Conservation (phyloP, 2,113 vertebrate species). For the Ellobius talpinus region DNA sequence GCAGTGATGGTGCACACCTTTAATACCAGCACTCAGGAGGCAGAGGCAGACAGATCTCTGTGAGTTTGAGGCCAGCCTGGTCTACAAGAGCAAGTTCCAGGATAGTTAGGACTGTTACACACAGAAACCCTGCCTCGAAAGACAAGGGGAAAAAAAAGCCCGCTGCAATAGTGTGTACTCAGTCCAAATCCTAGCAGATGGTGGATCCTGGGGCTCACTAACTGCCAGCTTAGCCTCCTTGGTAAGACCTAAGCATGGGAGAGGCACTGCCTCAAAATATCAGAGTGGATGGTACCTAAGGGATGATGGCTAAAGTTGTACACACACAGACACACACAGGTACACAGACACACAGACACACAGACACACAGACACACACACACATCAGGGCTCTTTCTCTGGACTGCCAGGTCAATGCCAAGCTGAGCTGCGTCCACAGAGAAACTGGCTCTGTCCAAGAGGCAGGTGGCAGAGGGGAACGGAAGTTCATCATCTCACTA, state of each 20-base stretch:
- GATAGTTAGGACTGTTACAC: too few relatives aligned
- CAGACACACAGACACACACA: not conserved
- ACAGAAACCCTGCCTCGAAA: too few relatives aligned
- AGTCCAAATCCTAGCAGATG: too few relatives aligned
- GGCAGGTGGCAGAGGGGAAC: not conserved
- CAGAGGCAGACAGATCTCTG: too few relatives aligned
- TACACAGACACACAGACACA: not conserved
- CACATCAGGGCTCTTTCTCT: not conserved
- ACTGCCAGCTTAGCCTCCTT: not conserved
- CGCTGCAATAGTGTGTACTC: too few relatives aligned
- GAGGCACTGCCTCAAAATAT: not conserved
- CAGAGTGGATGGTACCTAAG: not conserved
- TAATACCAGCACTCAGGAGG: too few relatives aligned
- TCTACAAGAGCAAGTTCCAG: too few relatives aligned
- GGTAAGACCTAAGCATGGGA: not conserved
- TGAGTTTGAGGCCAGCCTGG: too few relatives aligned
- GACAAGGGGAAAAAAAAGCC: too few relatives aligned
- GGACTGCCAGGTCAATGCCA: not conserved
- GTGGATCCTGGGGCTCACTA: too few relatives aligned
- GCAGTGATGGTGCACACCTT: too few relatives aligned
- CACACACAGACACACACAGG: not conserved
- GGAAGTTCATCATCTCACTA: not conserved
- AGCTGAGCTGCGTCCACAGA: not conserved
- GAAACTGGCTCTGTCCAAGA: not conserved
- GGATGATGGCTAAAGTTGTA: not conserved